A percentile compares a stretch with the other conserved stretches of the same genome.
These are phyloP conservation scores for Myrmecophaga tridactyla DNA, from an alignment of 2,113 vertebrate species.

Conservation along the genomic window DNA sequence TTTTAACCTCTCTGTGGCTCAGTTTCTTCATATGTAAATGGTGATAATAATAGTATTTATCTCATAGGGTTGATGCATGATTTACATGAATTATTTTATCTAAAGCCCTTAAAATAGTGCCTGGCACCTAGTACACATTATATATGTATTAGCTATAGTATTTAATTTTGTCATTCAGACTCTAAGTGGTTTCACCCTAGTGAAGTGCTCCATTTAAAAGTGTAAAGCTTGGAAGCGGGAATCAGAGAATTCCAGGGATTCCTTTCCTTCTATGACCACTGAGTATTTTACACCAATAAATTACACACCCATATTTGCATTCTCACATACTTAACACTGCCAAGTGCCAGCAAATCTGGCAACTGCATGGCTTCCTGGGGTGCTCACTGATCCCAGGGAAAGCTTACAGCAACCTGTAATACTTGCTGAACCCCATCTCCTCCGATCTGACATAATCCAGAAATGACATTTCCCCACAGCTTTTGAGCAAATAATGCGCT, in stretches of 20 bases:
- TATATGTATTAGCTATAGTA: not conserved
- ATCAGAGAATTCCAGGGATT: not conserved
- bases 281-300: not conserved
- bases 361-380: not conserved
- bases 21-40: not conserved
- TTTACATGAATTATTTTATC: not conserved
- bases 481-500: slow-evolving; percentile 1
- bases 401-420: not conserved
- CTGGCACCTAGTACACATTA: not conserved
- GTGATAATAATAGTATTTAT: not conserved
- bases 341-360: not conserved
- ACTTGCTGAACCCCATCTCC: not conserved
- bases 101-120: not conserved
- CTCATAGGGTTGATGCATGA: not conserved
- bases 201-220: not conserved
- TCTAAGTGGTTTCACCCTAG: not conserved
- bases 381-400: not conserved
- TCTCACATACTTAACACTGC: not conserved
- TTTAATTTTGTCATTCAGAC: not conserved
- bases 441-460: not conserved
- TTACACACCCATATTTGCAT: slow-evolving; percentile 2
- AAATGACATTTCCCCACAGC: not conserved
- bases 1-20: not conserved
- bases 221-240: not conserved
- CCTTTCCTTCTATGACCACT: not conserved